phyloP scores from a whole-genome alignment of 2,888 invertebrate species.

The Furcula furcula region DNA sequence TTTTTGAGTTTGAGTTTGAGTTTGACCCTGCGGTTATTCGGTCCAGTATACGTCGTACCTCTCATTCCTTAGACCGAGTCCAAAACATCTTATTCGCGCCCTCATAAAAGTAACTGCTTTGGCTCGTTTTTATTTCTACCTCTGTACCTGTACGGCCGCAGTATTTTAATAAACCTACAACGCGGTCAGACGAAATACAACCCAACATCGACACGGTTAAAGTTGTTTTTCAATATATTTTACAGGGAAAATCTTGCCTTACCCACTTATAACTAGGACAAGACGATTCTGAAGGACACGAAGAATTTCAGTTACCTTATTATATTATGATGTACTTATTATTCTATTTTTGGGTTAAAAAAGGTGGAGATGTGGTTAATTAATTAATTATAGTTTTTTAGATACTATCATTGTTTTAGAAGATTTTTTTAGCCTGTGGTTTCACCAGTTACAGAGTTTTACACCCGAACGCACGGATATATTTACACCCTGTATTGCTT shows the following conservation, averaged over 20 bases:
- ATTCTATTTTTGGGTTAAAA: slow-evolving; percentile 33
- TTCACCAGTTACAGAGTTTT: background rate
- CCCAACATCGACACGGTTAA: slow-evolving; percentile 32
- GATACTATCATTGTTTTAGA: background rate
- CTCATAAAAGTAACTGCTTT: slow-evolving; percentile 82
- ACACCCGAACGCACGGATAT: no score
- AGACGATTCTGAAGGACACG: slow-evolving; percentile 71
- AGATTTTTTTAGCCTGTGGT: background rate
- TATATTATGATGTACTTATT: slow-evolving; percentile 57
- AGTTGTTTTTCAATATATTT: slow-evolving; percentile 31
- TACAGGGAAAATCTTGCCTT: slow-evolving; percentile 61
- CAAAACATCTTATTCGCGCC: slow-evolving; percentile 82
- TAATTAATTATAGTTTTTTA: slow-evolving; percentile 11
- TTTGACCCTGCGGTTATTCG: slow-evolving; percentile 28
- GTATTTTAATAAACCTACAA: slow-evolving; percentile 77
- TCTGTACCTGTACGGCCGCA: slow-evolving; percentile 79
- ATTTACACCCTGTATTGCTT: no score
- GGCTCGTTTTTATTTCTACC: slow-evolving; percentile 80
- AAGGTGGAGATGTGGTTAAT: slow-evolving; percentile 34
- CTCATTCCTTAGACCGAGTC: slow-evolving; percentile 78
- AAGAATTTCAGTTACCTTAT: slow-evolving; percentile 80
- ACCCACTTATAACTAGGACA: slow-evolving; percentile 78
- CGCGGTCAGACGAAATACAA: slow-evolving; percentile 30
- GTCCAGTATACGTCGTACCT: slow-evolving; percentile 36
- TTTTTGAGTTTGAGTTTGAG: no score